These are phyloP conservation scores for Auanema freiburgensis DNA, from an alignment of 2,888 invertebrate species.

Conservation along the genomic window DNA sequence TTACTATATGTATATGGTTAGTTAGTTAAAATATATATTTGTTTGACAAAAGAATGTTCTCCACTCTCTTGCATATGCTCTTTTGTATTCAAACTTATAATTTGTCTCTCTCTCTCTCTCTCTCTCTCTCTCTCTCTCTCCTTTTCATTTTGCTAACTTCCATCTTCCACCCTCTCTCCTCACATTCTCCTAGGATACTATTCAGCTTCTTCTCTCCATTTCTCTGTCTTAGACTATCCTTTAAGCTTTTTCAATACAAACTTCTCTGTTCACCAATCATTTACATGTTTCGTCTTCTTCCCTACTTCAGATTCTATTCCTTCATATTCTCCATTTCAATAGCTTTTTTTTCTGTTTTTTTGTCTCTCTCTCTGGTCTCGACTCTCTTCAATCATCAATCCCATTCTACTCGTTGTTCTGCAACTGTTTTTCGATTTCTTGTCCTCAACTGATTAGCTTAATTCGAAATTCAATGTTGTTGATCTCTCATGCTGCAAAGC, in stretches of 20 bases:
- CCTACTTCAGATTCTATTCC: not conserved
- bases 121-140: too few species aligned
- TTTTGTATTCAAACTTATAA: conserved; percentile 2
- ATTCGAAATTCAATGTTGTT: too few species aligned
- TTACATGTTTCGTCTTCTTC: not conserved
- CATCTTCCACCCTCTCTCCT: not conserved
- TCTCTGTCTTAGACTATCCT: not conserved
- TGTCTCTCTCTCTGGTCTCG: conserved; percentile 3
- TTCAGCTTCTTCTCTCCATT: not conserved
- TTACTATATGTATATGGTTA: not conserved
- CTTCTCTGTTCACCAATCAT: too few species aligned
- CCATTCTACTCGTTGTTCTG: too few species aligned
- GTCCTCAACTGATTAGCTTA: too few species aligned
- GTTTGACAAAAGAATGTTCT: not conserved
- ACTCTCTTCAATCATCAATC: not conserved
- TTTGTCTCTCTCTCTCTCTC: not conserved
- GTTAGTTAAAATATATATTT: not conserved
- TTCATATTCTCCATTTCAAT: too few species aligned
- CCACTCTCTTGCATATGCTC: not conserved
- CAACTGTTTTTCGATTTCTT: too few species aligned
- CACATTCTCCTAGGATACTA: not conserved
- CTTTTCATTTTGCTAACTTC: not conserved
- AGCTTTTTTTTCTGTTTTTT: too few species aligned
- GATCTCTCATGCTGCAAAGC: too few species aligned
- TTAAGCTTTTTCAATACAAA: too few species aligned